Evolutionary conservation across 2,797 vertebrate genomes (phyloP), one percentile per base, ranked within the genome.

Genomic region (Helicolenus hilgendorfi): DNA sequence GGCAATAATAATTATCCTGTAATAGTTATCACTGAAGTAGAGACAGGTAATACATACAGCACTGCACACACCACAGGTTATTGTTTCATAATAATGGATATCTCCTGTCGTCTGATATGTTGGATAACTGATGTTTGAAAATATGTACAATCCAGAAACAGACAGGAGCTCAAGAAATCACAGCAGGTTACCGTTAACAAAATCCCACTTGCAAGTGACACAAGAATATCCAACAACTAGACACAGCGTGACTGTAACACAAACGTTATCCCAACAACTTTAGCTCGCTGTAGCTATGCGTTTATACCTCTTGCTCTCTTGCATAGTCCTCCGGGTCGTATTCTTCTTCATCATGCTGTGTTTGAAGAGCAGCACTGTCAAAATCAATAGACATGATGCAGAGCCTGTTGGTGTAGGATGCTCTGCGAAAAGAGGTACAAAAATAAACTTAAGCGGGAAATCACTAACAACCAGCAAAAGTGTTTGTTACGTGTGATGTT

Each of bases 291-390:
- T 15, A 38, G 10, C 4, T 18, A 1, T 55, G 26, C 11, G 4
- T 26, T 9, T 41, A 35, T 91, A 99, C 99, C 98, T 99, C 99
- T 96, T 98, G 98, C 71, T 99, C 98, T 92, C 99, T 97, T 29
- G 98, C 98, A 76, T 98, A 99, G 92, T 99, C 99, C 82, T 99
- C 98, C 72, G 97, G 97, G 90, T 99, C 99, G 84, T 98, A 99
- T 7, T 99, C 98, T 1, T 99, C 98, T 1, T 98, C 98, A 53
- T 99, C 98, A 11, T 98, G 98, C 36, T 98, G 98, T 15, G 98
- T 98, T 89, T 98, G 98, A 41, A 99, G 95, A 71, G 98, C 97
- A 89, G 97, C 98, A 26, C 97, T 98, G 88, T 98, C 99, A 87
- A 99, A 99, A 92, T 99, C 98, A 67, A 99, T 97, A 1, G 99